Conservation (phyloP, 2,113 vertebrate genomes). For the Neofelis nebulosa region DNA sequence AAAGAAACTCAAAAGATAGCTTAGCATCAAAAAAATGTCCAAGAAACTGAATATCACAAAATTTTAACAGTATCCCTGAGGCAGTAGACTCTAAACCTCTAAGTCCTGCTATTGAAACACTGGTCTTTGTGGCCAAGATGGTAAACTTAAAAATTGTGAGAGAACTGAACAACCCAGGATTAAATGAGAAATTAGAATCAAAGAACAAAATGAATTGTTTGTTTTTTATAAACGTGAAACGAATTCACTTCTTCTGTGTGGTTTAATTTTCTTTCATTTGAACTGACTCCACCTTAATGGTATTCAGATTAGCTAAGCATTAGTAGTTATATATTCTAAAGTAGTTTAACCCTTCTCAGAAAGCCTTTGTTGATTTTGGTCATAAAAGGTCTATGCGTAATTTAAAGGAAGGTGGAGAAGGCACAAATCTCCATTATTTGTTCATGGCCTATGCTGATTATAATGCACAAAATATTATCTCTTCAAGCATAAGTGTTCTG, state of each 20-base stretch:
- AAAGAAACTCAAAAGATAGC: neutral
- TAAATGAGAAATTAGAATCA: constrained; percentile 61
- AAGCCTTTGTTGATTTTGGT: constrained; percentile 28
- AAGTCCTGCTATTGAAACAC: neutral
- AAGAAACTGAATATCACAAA: neutral
- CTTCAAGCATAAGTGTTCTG: constrained; percentile 59
- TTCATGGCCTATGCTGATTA: constrained; percentile 50
- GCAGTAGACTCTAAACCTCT: constrained; percentile 49
- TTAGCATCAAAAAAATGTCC: constrained; percentile 44
- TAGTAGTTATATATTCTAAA: constrained; percentile 54
- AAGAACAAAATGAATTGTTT: neutral
- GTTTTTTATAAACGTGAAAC: constrained; percentile 51
- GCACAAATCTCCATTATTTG: constrained; percentile 59
- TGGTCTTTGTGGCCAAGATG: constrained; percentile 53
- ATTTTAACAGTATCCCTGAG: constrained; percentile 41
- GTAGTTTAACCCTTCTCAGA: constrained; percentile 46
- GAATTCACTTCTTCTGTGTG: constrained; percentile 61
- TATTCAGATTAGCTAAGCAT: constrained; percentile 59
- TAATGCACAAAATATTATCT: constrained; percentile 69
- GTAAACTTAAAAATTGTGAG: constrained; percentile 35
- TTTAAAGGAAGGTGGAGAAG: constrained; percentile 7
- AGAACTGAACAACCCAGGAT: neutral
- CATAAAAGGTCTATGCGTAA: neutral
- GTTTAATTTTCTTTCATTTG: constrained; percentile 65
- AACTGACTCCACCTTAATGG: neutral